A percentile compares a stretch with the other conserved stretches of the same genome.
phyloP scores from a whole-genome alignment of 1,140 invertebrate species.

The Aphis craccivora region DNA sequence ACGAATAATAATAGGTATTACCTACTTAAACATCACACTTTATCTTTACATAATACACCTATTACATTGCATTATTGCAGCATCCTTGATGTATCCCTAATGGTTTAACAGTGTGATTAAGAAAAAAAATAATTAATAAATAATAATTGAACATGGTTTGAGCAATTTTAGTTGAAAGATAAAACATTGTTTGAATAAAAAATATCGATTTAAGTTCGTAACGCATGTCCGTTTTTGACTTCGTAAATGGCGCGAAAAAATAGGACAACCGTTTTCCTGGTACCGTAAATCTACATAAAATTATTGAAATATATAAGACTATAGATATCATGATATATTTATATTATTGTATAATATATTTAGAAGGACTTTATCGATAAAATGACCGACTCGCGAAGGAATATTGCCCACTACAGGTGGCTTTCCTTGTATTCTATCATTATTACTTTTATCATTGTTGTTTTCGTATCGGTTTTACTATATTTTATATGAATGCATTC shows the following conservation, averaged over 20 bases:
- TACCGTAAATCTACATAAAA: neutral
- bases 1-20: neutral
- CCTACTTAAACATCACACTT: neutral
- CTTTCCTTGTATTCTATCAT: constrained; percentile 17
- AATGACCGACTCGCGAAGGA: neutral
- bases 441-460: neutral
- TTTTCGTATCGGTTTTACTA: neutral
- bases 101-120: neutral
- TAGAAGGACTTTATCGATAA: neutral
- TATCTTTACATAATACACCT: neutral
- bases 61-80: neutral
- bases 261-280: neutral
- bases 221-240: neutral
- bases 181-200: neutral
- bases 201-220: neutral
- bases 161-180: neutral
- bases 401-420: neutral
- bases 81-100: neutral
- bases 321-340: neutral
- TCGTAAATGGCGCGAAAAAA: neutral
- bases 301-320: neutral
- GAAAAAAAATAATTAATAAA: neutral
- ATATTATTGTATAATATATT: neutral
- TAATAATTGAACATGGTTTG: neutral
- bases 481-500: neutral